Percentiles rank a stretch among this genome's conserved stretches.
Evolutionary conservation across 23 tunicate species (phyloP).

Genomic region (Styela plicata): DNA sequence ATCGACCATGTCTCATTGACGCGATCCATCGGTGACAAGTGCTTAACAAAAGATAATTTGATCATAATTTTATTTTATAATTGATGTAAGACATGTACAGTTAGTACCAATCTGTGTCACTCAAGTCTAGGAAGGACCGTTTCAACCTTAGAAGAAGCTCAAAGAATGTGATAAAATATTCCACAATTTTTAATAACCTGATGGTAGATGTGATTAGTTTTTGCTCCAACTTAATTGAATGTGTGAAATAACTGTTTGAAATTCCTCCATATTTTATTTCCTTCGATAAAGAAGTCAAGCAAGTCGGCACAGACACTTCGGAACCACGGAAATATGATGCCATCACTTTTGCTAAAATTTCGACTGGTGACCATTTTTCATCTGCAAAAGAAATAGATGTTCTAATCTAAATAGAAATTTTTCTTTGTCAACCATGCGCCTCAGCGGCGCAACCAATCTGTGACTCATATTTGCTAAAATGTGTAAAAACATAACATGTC

Average conservation of each 20-base stretch:
- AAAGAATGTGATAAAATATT: neutral
- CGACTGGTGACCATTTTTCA: conserved; percentile 55
- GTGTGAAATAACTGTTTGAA: neutral
- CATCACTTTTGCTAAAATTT: conserved; percentile 60
- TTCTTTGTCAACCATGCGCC: too few species aligned
- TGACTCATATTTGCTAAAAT: too few species aligned
- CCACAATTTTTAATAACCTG: neutral
- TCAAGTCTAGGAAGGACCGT: too few species aligned
- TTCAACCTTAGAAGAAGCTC: neutral
- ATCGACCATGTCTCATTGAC: too few species aligned
- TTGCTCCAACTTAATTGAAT: neutral
- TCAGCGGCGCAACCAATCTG: too few species aligned
- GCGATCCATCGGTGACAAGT: too few species aligned
- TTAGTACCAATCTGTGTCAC: too few species aligned
- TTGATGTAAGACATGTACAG: too few species aligned
- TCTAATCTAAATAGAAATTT: too few species aligned
- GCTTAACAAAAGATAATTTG: too few species aligned
- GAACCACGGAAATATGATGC: conserved; percentile 44
- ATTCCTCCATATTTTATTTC: neutral
- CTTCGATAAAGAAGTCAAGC: neutral
- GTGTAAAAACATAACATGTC: too few species aligned
- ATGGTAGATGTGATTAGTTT: neutral
- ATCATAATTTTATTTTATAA: too few species aligned
- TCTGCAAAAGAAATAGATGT: conserved; percentile 48
- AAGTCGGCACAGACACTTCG: conserved; percentile 8